Evolutionary conservation across 1,140 invertebrate genomes (phyloP).

Genomic region (Riptortus pedestris): DNA sequence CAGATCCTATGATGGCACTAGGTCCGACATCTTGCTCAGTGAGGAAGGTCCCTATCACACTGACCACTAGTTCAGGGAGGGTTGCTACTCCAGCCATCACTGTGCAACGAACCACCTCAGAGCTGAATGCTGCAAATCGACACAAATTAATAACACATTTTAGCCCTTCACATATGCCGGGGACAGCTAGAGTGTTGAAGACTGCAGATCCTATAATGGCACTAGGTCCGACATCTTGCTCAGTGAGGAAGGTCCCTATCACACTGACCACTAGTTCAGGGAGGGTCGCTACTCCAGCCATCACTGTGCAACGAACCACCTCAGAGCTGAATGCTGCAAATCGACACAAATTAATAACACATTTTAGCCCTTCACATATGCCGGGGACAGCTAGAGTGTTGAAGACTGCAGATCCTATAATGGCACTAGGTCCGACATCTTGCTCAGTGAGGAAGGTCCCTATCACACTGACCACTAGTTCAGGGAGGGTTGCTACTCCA

Average conservation of each 20-base stretch:
- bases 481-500: not conserved
- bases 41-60: not conserved
- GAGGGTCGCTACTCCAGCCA: not conserved
- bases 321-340: not conserved
- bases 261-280: not conserved
- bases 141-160: not conserved
- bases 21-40: not conserved
- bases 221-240: not conserved
- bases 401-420: not conserved
- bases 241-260: not conserved
- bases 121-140: not conserved
- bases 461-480: not conserved
- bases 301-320: not conserved
- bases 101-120: conserved; percentile 1
- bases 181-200: not conserved
- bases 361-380: not conserved
- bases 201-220: not conserved
- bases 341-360: not conserved
- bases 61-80: not conserved
- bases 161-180: not conserved
- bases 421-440: not conserved
- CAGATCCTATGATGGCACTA: not conserved
- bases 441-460: not conserved
- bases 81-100: not conserved
- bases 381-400: not conserved